A percentile compares a stretch with the other conserved stretches of the same genome.
Conservation (phyloP, 2,797 vertebrate species). For the Philypnodon macrostomus region DNA sequence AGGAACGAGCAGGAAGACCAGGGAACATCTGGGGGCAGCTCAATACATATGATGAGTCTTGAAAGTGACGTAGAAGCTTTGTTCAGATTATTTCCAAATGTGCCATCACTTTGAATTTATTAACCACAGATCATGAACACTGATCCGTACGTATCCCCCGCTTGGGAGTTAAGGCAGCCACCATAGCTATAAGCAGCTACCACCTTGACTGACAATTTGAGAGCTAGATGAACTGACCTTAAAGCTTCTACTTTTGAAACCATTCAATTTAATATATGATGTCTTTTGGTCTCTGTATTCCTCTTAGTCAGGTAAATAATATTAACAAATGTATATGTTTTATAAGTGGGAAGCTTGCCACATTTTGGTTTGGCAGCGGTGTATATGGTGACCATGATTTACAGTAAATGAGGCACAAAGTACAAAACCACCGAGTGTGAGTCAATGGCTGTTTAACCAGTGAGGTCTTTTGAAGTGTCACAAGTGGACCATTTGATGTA, state of each 20-base stretch:
- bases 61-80: conserved; percentile 16
- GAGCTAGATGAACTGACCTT: too few relatives aligned
- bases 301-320: too few relatives aligned
- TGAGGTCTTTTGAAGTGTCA: conserved; percentile 18
- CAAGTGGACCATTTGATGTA: conserved; percentile 33
- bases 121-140: neutral
- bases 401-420: conserved; percentile 22
- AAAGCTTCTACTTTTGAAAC: too few relatives aligned
- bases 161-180: too few relatives aligned
- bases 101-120: neutral
- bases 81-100: conserved; percentile 8
- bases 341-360: conserved; percentile 1
- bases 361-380: conserved; percentile 5
- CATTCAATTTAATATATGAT: too few relatives aligned
- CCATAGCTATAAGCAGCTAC: too few relatives aligned
- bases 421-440: conserved; percentile 15
- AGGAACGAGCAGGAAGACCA: conserved; percentile 64
- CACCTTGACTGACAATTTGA: too few relatives aligned
- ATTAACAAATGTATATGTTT: neutral
- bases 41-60: conserved; percentile 43
- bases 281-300: too few relatives aligned
- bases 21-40: conserved; percentile 50
- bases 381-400: conserved; percentile 17
- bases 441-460: conserved; percentile 16
- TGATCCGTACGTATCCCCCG: too few relatives aligned